These are phyloP conservation scores for Troglohyphantes excavatus DNA, from an alignment of 2,888 invertebrate species.

Conservation along the genomic window DNA sequence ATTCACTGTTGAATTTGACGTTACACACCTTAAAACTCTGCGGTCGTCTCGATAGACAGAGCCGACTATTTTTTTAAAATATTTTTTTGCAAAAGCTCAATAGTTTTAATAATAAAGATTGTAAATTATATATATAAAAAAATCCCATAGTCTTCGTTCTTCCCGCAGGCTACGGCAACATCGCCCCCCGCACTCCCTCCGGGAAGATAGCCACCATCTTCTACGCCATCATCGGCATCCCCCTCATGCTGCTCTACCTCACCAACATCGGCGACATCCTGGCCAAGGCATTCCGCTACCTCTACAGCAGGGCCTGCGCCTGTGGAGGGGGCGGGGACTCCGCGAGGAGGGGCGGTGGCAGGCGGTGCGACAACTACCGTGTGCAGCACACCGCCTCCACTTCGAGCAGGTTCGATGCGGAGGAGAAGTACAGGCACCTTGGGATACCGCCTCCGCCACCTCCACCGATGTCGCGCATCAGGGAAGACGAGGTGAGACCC, in stretches of 20 bases:
- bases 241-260: conserved; percentile 92
- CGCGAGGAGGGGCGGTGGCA: conserved; percentile 81
- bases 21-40: no score
- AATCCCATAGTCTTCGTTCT: background rate
- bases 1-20: no score
- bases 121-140: no score
- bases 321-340: conserved; percentile 84
- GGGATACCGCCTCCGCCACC: conserved; percentile 88
- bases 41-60: no score
- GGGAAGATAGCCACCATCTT: conserved; percentile 83
- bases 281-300: conserved; percentile 80
- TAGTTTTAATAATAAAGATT: no score
- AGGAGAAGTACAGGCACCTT: conserved; percentile 82
- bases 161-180: conserved; percentile 80
- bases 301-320: conserved; percentile 80
- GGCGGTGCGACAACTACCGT: conserved; percentile 80
- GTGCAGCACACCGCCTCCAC: conserved; percentile 79
- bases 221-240: conserved; percentile 93
- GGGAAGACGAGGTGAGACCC: conserved; percentile 61
- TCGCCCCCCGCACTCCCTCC: conserved; percentile 79
- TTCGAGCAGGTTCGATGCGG: conserved; percentile 63
- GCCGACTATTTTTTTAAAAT: no score
- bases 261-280: conserved; percentile 93
- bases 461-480: conserved; percentile 88
- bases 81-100: no score